phyloP scores from a whole-genome alignment of 2,113 vertebrate species.

The Numenius arquata region DNA sequence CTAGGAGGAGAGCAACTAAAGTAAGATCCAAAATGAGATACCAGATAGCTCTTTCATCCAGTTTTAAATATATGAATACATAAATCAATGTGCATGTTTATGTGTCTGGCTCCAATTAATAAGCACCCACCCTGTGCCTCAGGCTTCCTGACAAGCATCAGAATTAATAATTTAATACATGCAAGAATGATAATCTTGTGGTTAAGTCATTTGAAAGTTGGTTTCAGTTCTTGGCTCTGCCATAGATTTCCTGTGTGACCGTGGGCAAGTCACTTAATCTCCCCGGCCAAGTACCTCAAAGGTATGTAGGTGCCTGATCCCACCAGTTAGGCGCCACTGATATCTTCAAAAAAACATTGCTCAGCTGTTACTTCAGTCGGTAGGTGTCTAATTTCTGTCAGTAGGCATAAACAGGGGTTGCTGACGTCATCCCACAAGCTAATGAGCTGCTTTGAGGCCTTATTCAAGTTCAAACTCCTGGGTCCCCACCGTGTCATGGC shows the following conservation, averaged over 20 bases:
- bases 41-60: slow-evolving; percentile 54
- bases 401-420: slow-evolving; percentile 12
- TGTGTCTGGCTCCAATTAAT: slow-evolving; percentile 66
- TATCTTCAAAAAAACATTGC: slow-evolving; percentile 53
- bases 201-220: slow-evolving; percentile 50
- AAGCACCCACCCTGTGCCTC: slow-evolving; percentile 59
- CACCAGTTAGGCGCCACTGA: slow-evolving; percentile 50
- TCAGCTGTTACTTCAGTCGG: slow-evolving; percentile 13
- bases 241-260: slow-evolving; percentile 32
- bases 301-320: slow-evolving; percentile 46
- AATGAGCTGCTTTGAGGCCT: background rate
- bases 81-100: slow-evolving; percentile 61
- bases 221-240: slow-evolving; percentile 51
- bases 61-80: slow-evolving; percentile 61
- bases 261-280: slow-evolving; percentile 51
- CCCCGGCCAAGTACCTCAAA: slow-evolving; percentile 29
- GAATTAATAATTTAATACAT: slow-evolving; percentile 59
- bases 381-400: slow-evolving; percentile 47
- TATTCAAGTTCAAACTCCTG: background rate
- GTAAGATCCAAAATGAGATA: slow-evolving; percentile 50
- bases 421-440: background rate
- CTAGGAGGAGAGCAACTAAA: slow-evolving; percentile 15
- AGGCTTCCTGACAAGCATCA: slow-evolving; percentile 59
- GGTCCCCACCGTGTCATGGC: background rate
- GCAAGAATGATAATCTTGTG: slow-evolving; percentile 51